Base-by-base conservation (phyloP, 2,113 vertebrate species). In the Pterocles orientalis region DNA sequence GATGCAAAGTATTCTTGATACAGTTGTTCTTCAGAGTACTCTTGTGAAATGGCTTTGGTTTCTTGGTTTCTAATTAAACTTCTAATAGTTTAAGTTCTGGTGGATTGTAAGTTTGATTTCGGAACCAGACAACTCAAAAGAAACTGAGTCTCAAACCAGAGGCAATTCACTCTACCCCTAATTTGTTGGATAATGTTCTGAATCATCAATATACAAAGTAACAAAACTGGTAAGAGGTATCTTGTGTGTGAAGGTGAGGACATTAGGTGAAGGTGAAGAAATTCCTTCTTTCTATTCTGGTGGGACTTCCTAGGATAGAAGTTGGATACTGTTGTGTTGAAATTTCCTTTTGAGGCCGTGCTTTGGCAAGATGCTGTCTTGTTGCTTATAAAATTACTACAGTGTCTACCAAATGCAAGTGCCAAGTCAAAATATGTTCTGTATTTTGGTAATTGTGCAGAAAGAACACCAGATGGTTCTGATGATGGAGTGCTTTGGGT, bases 371-470 rank as follows among this genome's bases (percentile, higher is more conserved):
- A 81, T 86, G 77, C 65, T 92, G 78, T 88, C 95, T 95, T 93
- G 69, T 96, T 95, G 88, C 89, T 97, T 95, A 82, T 95, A 95
- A 95, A 90, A 89, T 97, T 92, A 94, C 84, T 97, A 53, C 93
- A 93, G 86, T 88, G 95, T 97, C 92, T 96, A 96, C 95, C 86
- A 96, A 97, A 97, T 95, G 64, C 86, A 86, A 97, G 87, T 96
- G 94, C 96, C 97, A 98, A 97, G 95, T 97, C 95, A 98, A 91
- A 94, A 92, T 96, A 88, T 82, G 86, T 96, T 94, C 92, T 94
- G 73, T 97, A 91, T 97, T 98, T 97, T 98, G 94, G 93, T 97
- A 97, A 97, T 98, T 97, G 91, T 97, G 96, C 82, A 95, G 95
- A 97, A 97, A 95, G 94, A 96, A 88, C 86, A 96, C 82, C 97